Evolutionary conservation across 2,888 invertebrate genomes (phyloP), one percentile per base, ranked within the genome.

Genomic region (Omphaloscelis lunosa): DNA sequence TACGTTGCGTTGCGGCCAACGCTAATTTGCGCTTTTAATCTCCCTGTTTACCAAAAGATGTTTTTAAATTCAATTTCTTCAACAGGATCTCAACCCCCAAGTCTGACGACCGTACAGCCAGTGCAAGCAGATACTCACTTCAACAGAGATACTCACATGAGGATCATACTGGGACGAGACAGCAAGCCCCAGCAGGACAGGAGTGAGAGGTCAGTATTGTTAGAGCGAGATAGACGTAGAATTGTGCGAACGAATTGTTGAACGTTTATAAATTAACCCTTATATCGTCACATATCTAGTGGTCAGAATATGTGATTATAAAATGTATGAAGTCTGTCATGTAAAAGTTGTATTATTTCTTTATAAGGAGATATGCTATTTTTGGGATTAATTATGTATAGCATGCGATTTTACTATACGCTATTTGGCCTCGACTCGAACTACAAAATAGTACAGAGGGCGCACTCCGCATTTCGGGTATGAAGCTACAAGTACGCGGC

Each of bases 121-220:
- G 87, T 92, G 72, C 91, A 97, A 92, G 97, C 98, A 0, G 98
- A 98, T 93, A 98, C 98, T 56, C 98, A 98, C 92, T 98, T 98
- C 96, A 98, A 98, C 73, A 97, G 99, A n/a, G 99, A 99, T 92
- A 98, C 99, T 0, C 99, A 99, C 91, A 99, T 99, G 99, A 97
- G 98, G 84, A 99, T 99, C 86, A 99, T 99, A 88, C 95, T 99
- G 84, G 98, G 98, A 0, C 97, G 97, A 53, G 96, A 96, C 69
- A 92, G 88, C 87, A 95, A 95, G 41, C 94, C 91, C 11, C 87
- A 89, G 0, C 90, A 91, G 17, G 95, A 96, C 0, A 79, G 92
- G 27, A 88, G 79, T 3, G 96, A 96, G 17, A 94, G 95, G 96
- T 96, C 51, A 88, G 89, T 84, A 48, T 23, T 48, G 20, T 59